These are phyloP conservation scores for Myathropa florea DNA, from an alignment of 2,888 invertebrate genomes.

Conservation along the genomic window DNA sequence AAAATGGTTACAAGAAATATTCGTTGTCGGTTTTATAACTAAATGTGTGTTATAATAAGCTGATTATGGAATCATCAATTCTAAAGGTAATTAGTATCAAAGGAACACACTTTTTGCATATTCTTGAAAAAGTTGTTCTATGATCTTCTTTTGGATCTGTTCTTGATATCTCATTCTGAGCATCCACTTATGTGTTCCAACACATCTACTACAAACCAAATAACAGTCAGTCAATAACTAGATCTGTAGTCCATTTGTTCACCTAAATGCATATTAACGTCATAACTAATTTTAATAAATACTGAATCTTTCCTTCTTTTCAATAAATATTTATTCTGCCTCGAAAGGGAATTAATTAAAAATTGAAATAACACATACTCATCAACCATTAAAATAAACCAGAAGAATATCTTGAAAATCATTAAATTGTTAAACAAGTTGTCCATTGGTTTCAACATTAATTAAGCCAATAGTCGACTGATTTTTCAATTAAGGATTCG, in stretches of 20 bases:
- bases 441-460: conserved; percentile 56
- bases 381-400: background rate
- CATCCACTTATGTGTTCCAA: no score
- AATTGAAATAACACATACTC: background rate
- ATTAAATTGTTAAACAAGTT: conserved; percentile 55
- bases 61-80: no score
- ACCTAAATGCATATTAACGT: background rate
- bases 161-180: no score
- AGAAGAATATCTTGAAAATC: conserved; percentile 37
- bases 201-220: no score
- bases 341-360: background rate
- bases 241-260: background rate
- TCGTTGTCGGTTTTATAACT: no score
- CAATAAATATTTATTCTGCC: background rate
- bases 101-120: no score
- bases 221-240: background rate
- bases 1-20: no score
- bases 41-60: no score
- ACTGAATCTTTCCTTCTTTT: background rate
- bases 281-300: background rate
- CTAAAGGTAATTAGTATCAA: no score
- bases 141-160: no score
- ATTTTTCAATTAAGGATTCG: conserved; percentile 70
- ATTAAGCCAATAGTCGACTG: conserved; percentile 66
- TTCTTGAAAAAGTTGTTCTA: no score